These are phyloP conservation scores for Horisme vitalbata DNA, from an alignment of 2,888 invertebrate species.

Conservation along the genomic window DNA sequence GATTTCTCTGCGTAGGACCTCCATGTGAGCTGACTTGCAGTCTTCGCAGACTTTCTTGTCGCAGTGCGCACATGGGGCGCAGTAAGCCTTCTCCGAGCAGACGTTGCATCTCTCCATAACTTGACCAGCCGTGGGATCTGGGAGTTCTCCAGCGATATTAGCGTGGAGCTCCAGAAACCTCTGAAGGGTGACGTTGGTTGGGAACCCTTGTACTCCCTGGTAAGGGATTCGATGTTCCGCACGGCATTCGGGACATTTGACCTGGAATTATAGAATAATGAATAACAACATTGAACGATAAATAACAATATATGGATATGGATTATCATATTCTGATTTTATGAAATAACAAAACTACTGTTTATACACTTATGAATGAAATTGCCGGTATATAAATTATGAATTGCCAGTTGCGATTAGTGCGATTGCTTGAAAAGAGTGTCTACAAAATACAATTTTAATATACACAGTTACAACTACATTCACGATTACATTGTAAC, in stretches of 20 bases:
- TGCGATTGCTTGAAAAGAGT: no score
- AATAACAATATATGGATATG: no score
- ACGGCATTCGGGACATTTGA: conserved; percentile 99
- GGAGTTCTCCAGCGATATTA: conserved; percentile 95
- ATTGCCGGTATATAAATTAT: no score
- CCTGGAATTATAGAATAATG: conserved; percentile 78
- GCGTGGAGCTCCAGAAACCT: conserved; percentile 97
- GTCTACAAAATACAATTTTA: no score
- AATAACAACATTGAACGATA: neutral
- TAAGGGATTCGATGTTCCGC: conserved; percentile 98
- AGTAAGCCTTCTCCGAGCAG: conserved; percentile 95
- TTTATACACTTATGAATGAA: no score
- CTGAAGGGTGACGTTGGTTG: conserved; percentile 97
- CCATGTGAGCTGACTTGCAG: conserved; percentile 98
- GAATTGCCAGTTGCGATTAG: no score
- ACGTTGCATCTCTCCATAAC: conserved; percentile 97
- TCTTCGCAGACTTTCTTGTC: conserved; percentile 98
- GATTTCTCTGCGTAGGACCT: conserved; percentile 96
- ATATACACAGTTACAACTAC: no score
- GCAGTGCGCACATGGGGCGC: conserved; percentile 95
- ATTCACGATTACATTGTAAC: no score
- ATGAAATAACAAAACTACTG: no score
- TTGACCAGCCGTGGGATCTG: conserved; percentile 95
- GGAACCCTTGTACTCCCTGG: conserved; percentile 96
- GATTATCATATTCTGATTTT: no score